Conservation (phyloP, 1,140 invertebrate genomes). For the Platorchestia sp. region DNA sequence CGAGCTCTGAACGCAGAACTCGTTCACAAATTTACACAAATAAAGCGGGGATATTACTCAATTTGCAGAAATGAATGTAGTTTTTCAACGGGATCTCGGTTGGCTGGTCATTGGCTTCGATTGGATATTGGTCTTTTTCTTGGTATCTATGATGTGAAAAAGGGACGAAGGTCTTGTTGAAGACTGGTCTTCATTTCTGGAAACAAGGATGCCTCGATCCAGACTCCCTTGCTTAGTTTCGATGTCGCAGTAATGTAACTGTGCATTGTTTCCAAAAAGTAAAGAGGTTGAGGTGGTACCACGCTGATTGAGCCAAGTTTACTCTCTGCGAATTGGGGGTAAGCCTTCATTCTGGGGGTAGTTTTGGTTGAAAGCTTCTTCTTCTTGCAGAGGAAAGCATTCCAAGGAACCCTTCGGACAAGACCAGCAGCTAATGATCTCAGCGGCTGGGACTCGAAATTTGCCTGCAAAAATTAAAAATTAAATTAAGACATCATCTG, state of each 20-base stretch:
- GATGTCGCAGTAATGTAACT: not conserved
- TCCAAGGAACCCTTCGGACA: not conserved
- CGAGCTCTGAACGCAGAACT: not conserved
- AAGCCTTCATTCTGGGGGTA: not conserved
- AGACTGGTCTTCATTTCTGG: not conserved
- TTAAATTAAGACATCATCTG: too few relatives aligned
- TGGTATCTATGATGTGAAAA: not conserved
- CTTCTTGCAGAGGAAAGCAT: not conserved
- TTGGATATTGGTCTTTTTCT: not conserved
- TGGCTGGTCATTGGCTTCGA: not conserved
- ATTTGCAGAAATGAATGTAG: not conserved
- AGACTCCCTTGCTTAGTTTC: not conserved
- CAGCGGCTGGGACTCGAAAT: constrained; percentile 1
- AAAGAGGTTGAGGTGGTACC: not conserved
- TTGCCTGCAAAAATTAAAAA: not conserved
- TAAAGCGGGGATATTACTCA: not conserved
- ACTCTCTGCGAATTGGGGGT: not conserved
- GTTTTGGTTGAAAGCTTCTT: not conserved
- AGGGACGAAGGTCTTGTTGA: not conserved
- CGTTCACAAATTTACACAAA: not conserved
- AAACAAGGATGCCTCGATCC: not conserved
- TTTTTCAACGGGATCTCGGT: not conserved
- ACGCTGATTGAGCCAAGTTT: not conserved
- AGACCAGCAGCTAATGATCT: constrained; percentile 1
- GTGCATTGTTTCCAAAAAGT: not conserved